phyloP scores from a whole-genome alignment of 2,113 vertebrate genomes.

The Chloroceryle aenea region DNA sequence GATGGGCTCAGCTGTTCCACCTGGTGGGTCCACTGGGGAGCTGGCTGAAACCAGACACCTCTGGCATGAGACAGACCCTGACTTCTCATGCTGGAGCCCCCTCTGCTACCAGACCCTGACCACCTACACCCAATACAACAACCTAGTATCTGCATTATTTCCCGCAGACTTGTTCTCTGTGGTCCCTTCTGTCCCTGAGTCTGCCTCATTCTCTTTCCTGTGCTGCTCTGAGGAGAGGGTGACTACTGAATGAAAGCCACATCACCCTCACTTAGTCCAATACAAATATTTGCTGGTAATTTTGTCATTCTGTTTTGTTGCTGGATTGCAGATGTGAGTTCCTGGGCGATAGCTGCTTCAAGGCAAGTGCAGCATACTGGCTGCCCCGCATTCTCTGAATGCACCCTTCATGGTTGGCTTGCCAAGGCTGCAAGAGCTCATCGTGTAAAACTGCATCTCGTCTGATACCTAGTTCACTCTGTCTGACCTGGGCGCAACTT shows the following conservation, averaged over 20 bases:
- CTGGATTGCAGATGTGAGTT: neutral
- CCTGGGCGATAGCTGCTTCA: neutral
- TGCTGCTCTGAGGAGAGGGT: neutral
- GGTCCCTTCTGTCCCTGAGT: rapidly evolving
- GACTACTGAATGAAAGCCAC: neutral
- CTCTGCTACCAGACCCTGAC: neutral
- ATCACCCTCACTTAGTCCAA: neutral
- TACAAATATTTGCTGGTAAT: neutral
- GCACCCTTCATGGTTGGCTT: neutral
- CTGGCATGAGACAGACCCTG: neutral
- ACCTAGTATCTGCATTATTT: neutral
- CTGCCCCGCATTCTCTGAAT: neutral
- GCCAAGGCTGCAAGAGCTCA: neutral
- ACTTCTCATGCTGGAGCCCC: neutral
- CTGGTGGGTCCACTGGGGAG: neutral
- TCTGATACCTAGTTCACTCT: neutral
- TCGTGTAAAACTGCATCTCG: neutral
- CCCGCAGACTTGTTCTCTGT: neutral
- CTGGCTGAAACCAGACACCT: neutral
- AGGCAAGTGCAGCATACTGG: rapidly evolving
- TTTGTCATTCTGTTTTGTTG: neutral
- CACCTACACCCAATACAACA: neutral
- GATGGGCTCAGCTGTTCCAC: neutral
- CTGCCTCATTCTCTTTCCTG: neutral
- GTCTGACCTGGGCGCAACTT: neutral